Conservation (phyloP, 2,888 invertebrate genomes). For the Julus scanicus region DNA sequence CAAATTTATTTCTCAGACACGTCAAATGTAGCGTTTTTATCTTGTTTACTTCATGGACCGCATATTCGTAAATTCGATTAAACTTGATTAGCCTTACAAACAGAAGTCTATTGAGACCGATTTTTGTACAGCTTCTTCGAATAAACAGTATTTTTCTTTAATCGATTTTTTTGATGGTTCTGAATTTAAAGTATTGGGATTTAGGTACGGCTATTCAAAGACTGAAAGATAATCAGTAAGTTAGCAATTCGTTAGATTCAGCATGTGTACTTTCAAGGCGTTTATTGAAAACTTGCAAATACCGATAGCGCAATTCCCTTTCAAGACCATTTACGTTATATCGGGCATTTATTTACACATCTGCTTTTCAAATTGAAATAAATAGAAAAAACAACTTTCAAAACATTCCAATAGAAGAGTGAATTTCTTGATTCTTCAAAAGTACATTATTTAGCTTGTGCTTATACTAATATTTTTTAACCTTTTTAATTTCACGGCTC, state of each 20-base stretch:
- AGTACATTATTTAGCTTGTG: too few relatives aligned
- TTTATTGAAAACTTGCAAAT: background rate
- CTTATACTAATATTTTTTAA: too few relatives aligned
- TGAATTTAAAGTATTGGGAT: conserved; percentile 2
- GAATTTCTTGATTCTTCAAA: too few relatives aligned
- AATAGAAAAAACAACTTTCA: background rate
- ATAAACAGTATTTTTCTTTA: background rate
- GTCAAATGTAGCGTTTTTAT: background rate
- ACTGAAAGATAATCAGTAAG: background rate
- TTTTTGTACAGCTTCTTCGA: background rate
- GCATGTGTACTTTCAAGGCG: background rate
- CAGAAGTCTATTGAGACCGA: background rate
- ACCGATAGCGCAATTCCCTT: background rate
- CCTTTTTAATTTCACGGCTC: too few relatives aligned
- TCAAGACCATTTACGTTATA: background rate
- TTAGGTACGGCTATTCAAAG: background rate
- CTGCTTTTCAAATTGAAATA: background rate
- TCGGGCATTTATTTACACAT: background rate
- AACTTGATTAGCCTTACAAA: background rate
- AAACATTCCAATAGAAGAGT: background rate
- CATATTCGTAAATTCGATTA: background rate
- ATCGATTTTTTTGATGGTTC: background rate
- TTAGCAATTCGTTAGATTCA: background rate
- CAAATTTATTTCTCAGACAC: background rate
- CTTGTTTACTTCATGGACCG: background rate